Base-by-base conservation (phyloP, 1,140 invertebrate genomes). In the Lordiphosa collinella region DNA sequence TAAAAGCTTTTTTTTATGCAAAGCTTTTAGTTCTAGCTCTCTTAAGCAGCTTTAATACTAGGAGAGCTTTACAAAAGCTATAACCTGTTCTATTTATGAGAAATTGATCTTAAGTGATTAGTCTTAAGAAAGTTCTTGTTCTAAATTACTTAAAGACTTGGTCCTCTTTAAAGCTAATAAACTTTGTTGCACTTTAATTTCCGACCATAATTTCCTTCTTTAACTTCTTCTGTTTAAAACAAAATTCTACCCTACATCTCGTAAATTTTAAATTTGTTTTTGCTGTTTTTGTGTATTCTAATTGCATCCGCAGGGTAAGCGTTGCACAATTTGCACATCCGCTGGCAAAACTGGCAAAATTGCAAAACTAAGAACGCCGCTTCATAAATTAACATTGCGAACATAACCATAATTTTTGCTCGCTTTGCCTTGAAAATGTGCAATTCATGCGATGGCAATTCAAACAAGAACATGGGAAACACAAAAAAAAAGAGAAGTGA, bases 391-490 rank as follows among this genome's bases (percentile, higher is more conserved):
- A 25, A 25, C 46, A 58, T 64, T 46, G 54, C 36, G 47, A 36
- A 61, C 62, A 62, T 54, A 66, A 62, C 59, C 60, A 82, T 75
- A 79, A 75, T 75, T 79, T 65, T 61, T 22, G 52, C 52, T 22
- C 41, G 16, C 36, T 76, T 60, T 53, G 2, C 60, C 56, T 64
- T 52, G 56, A 75, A 82, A 69, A 58, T 55, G 64, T 51, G 70
- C 60, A 65, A 80, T 80, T 80, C 82, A 80, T 75, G 57, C 66
- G 62, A 63, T 63, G 67, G 66, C 75, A 80, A 80, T 79, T 82
- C 74, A 79, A 79, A 73, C 38, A 34, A 43, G 40, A 16, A 22
- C 12, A 14, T 38, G 36, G 16, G 36, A 53, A 52, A 32, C 12
- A 5, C 11, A 25, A 4, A 1, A n/a, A 31, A 41, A 60, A 43